Evolutionary conservation across 2,888 invertebrate genomes (phyloP), one percentile per base, ranked within the genome.

Genomic region (Deroplatys truncata): DNA sequence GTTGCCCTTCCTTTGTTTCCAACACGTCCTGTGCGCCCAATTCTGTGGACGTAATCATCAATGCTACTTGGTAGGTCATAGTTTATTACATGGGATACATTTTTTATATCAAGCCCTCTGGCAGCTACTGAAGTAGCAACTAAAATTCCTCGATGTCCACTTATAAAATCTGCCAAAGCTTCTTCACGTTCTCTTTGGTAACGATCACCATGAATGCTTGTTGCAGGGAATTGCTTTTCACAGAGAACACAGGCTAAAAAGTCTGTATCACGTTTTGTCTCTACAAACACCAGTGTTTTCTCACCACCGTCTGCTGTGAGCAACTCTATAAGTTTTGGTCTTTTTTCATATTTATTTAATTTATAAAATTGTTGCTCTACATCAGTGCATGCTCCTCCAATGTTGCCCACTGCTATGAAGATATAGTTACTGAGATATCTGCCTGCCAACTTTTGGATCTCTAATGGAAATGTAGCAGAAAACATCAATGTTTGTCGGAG

Each of bases 91-190:
- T 93, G 92, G 5, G 96, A 95, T 0, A 98, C 97, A 89, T 97
- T 97, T 91, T 96, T 96, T 72, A 99, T 98, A 93, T 99, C 98
- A 97, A 99, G 94, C 0, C 99, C 99, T 89, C 99, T 94, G 0
- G 99, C 98, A 0, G 98, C 98, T 0, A 99, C 99, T 0, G 98
- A 98, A 0, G 99, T 99, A 0, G 99, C 99, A 1, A 99, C 98
- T 0, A 99, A 94, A 82, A 99, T 96, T 86, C 95, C 95, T 92
- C 97, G 96, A 25, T 93, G 94, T 0, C 98, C 98, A 28, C 93
- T 94, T 92, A 97, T 97, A 93, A 99, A 99, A 92, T 98, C 97
- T 0, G 92, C 88, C 28, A 97, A 92, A 0, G 97, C 97, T 91
- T 95, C 94, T 92, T 97, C 97, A n/a, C 97, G 94, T 92, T 97